Evolutionary conservation across 35 echinoderm and acorn worm species (phyloP).

Genomic region (Heliocidaris erythrogramma): DNA sequence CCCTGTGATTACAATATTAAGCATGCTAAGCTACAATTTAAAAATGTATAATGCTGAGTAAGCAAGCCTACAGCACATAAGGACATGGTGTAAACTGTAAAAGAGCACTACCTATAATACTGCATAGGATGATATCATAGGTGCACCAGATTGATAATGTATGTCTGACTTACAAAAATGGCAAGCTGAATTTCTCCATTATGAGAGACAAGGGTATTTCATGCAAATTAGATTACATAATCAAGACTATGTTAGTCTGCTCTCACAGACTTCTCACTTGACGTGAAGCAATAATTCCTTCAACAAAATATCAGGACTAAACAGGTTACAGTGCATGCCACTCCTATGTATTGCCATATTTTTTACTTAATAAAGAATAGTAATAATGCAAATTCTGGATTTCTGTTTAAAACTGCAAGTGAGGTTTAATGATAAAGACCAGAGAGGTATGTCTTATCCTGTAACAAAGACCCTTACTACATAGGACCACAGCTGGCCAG

Average conservation of each 20-base stretch:
- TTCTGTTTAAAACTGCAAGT: not conserved
- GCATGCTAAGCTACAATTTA: no score
- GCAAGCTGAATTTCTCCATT: not conserved
- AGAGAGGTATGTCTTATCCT: not conserved
- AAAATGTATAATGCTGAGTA: no score
- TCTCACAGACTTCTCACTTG: not conserved
- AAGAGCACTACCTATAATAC: not conserved
- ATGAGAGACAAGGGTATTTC: not conserved
- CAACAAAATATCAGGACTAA: no score
- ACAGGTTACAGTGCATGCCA: no score
- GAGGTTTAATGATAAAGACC: not conserved
- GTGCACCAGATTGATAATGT: not conserved
- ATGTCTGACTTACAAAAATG: not conserved
- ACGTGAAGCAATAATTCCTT: not conserved
- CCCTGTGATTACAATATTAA: no score
- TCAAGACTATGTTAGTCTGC: not conserved
- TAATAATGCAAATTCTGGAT: no score
- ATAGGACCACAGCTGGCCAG: not conserved
- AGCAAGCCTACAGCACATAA: no score
- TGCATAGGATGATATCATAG: no score
- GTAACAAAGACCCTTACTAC: not conserved
- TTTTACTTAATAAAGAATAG: no score
- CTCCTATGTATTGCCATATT: no score
- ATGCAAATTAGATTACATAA: slow-evolving; percentile 12
- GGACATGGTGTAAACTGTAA: not conserved